phyloP scores from a whole-genome alignment of 2,797 vertebrate genomes.

The Poecilia wingei region DNA sequence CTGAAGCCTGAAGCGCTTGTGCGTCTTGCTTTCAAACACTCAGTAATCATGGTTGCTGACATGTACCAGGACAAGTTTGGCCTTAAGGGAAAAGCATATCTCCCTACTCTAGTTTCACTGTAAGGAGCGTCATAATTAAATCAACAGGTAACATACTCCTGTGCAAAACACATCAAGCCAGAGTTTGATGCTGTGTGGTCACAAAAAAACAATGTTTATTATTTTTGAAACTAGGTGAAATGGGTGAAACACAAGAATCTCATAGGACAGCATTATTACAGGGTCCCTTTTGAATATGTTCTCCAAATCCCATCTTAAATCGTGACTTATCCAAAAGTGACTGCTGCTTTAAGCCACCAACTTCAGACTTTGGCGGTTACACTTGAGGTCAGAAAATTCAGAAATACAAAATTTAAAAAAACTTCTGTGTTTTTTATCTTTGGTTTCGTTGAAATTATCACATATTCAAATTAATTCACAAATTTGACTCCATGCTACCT shows the following conservation, averaged over 20 bases:
- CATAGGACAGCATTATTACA: background rate
- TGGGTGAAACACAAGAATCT: background rate
- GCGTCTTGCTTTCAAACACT: background rate
- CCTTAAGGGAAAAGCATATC: background rate
- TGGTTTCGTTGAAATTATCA: conserved; percentile 4
- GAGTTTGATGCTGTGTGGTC: background rate
- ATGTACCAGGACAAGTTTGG: background rate
- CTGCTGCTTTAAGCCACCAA: background rate
- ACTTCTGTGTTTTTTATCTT: background rate
- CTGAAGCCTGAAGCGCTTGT: background rate
- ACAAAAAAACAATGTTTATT: background rate
- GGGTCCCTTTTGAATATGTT: background rate
- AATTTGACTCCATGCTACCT: background rate
- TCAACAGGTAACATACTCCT: background rate
- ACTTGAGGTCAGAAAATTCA: background rate
- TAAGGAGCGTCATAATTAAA: background rate
- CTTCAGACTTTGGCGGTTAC: background rate
- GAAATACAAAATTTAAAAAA: background rate
- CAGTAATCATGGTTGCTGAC: background rate
- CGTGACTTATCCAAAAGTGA: background rate
- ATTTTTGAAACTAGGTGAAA: background rate
- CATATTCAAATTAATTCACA: conserved; percentile 18
- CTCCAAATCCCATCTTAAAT: background rate
- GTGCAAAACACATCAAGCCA: background rate
- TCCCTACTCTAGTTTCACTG: background rate